phyloP scores from a whole-genome alignment of 2,888 invertebrate genomes.

The Lithodes maja region DNA sequence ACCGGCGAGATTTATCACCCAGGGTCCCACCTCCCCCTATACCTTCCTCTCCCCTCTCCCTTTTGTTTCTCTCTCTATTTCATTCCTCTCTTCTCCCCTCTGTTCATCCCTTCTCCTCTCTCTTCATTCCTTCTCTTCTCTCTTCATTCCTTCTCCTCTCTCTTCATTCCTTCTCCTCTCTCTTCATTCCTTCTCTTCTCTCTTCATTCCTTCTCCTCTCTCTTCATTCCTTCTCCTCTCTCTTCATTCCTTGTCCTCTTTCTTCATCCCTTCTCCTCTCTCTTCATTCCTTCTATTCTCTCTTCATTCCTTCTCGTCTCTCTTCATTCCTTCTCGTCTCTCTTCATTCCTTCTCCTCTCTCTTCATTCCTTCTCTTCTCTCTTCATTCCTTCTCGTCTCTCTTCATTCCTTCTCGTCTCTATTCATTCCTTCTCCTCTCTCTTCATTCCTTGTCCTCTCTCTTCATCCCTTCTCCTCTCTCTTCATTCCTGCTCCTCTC shows the following conservation, averaged over 20 bases:
- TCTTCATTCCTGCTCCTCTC: neutral
- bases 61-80: conserved; percentile 31
- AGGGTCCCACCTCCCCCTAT: neutral
- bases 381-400: too few relatives aligned
- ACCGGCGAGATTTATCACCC: conserved; percentile 58
- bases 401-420: too few relatives aligned
- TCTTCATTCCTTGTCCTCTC: conserved; percentile 18
- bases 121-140: conserved; percentile 6
- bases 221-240: neutral
- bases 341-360: too few relatives aligned
- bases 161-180: neutral
- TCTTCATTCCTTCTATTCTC: too few relatives aligned
- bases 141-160: neutral
- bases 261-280: neutral
- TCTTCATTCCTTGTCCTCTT: neutral
- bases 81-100: neutral
- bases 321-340: too few relatives aligned
- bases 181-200: neutral
- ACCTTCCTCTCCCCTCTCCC: conserved; percentile 34
- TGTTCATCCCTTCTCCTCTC: neutral
- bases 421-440: too few relatives aligned
- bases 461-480: neutral
- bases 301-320: too few relatives aligned
- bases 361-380: too few relatives aligned
- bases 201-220: neutral